Base-by-base conservation (phyloP, 2,113 vertebrate species). In the Brachyhypopomus gauderio region DNA sequence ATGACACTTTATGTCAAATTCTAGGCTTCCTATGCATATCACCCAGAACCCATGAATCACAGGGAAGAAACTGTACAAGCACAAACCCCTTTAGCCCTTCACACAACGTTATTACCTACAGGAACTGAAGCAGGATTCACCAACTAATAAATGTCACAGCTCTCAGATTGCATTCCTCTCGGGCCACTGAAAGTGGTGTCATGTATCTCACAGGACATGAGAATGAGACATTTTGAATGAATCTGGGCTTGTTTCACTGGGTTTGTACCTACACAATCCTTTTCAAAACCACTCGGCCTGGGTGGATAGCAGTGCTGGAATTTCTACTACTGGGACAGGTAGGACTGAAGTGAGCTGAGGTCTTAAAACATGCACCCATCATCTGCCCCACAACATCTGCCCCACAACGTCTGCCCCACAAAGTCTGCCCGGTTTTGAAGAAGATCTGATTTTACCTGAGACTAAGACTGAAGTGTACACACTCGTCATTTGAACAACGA, bases 101-200 rank as follows among this genome's bases (percentile, higher is more conserved):
- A 4, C n/a, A 34, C 75, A 34, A 75, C 82, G 85, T 86, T 85
- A 87, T 87, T 85, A 87, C 84, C 85, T 63, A 34, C 16, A 25
- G 82, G 55, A 59, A 74, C 71, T 82, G 75, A 83, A 81, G 67
- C 72, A 58, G 34, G 82, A 75, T 17, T 34, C 48, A 83, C 48
- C 75, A 73, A 86, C 75, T 84, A 76, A 45, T 90, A 91, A 92
- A 94, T 92, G 91, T 91, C 91, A 92, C 85, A 80, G 88, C 77
- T 84, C 88, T 83, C 82, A 87, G 83, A 72, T 72, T 84, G 78
- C 4, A 72, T 88, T 85, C 63, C 86, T 90, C 85, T 86, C 86
- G 79, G 76, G 56, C 79, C 67, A 60, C 72, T 86, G 87, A 70
- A 87, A 85, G 80, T 17, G 69, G 70, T 79, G 73, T 6, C 0